phyloP scores from a whole-genome alignment of 2,113 vertebrate genomes.

The Gobiocypris rarus region DNA sequence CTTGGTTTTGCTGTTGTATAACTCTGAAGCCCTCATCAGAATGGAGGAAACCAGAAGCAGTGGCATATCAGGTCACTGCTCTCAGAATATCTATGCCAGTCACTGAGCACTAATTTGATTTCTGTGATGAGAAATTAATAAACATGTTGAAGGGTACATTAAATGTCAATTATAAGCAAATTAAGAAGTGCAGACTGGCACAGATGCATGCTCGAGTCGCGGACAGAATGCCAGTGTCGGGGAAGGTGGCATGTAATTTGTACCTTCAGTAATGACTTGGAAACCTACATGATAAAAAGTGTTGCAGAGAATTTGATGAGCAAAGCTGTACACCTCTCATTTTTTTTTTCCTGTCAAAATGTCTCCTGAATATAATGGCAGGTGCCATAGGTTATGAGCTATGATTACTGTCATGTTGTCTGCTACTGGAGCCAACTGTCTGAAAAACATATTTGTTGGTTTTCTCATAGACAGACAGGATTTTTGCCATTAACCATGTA shows the following conservation, averaged over 20 bases:
- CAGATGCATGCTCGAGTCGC: conserved; percentile 18
- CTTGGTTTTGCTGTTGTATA: background rate
- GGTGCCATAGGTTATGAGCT: conserved; percentile 33
- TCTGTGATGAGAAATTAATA: conserved; percentile 50
- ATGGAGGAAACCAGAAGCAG: background rate
- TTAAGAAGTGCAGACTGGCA: conserved; percentile 48
- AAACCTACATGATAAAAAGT: conserved; percentile 32
- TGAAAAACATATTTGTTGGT: background rate
- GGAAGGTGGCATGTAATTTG: conserved; percentile 5
- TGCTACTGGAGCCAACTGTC: conserved; percentile 16
- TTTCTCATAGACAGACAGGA: background rate
- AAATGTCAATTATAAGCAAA: conserved; percentile 55
- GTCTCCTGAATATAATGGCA: background rate
- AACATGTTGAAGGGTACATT: conserved; percentile 42
- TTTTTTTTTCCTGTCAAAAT: conserved; percentile 1
- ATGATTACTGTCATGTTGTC: background rate
- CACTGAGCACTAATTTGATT: conserved; percentile 45
- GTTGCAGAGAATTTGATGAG: conserved; percentile 40
- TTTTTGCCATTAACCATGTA: conserved; percentile 5
- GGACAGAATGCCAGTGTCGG: conserved; percentile 6
- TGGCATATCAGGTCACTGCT: conserved; percentile 26
- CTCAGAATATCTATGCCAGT: background rate
- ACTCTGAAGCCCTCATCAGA: background rate
- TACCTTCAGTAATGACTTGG: conserved; percentile 37
- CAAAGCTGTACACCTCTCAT: conserved; percentile 14